Evolutionary conservation across 1,140 invertebrate genomes (phyloP), one percentile per base, ranked within the genome.

Genomic region (Pseudomyrmex pallidus): DNA sequence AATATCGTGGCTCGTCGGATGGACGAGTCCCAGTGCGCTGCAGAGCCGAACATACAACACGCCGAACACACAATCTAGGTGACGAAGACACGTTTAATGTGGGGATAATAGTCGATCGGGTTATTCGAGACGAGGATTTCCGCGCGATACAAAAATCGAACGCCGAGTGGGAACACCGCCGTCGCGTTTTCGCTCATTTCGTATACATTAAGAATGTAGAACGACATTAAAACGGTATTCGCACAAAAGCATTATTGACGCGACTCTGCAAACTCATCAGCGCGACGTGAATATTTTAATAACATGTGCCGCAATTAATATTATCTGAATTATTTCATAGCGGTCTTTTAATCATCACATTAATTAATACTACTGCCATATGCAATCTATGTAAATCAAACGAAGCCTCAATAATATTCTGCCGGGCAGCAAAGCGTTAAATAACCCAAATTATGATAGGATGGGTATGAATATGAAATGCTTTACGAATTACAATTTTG

Each of bases 381-480:
- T 80, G 76, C 76, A 80, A 80, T 80, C 76, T 70, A 80, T 80
- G 66, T 80, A 80, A 80, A 80, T 80, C 76, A 72, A 80, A 80
- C 76, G 76, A 80, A 80, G 76, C 66, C 76, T 80, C 76, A 70
- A 80, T 80, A 80, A 80, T 80, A 80, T 80, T 70, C 66, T 56
- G 10, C 54, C 54, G 66, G 54, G 66, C 66, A 80, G 56, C 76
- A 80, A 80, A 80, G 54, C 76, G 76, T 80, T 80, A 80, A 80
- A 80, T 80, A 80, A 80, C 76, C 76, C 64, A n/a, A 80, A 80
- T 80, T 80, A 70, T 25, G 76, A 72, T 68, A 80, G 76, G 76
- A 44, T 72, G 76, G 52, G 20, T 59, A 80, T 80, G 66, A 80
- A 80, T 72, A 80, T 80, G 76, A 80, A 80, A 80, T 70, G 76